Evolutionary conservation across 2,888 invertebrate species (phyloP).

Genomic region (Drosophila eohydei): DNA sequence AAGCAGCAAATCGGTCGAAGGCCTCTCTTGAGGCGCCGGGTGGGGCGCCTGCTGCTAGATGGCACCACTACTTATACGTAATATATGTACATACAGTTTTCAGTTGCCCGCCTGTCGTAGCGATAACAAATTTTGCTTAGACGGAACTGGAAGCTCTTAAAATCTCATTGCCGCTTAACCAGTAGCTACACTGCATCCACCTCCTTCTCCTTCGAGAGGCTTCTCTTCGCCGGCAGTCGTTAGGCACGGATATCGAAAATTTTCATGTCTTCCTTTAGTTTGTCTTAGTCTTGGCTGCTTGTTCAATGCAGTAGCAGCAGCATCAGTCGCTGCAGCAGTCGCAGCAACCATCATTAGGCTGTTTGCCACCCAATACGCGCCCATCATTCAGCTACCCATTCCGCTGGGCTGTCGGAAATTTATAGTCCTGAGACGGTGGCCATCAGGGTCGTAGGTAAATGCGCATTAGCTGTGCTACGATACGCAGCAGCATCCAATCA

Average conservation of each 20-base stretch:
- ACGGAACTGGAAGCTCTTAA: constrained; percentile 80
- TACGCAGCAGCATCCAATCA: constrained; percentile 28
- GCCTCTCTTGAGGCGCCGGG: constrained; percentile 32
- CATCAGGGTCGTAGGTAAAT: constrained; percentile 61
- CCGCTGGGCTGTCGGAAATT: constrained; percentile 59
- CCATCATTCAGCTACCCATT: constrained; percentile 19
- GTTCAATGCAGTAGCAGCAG: constrained; percentile 44
- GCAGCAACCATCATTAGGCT: constrained; percentile 64
- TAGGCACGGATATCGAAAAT: constrained; percentile 80
- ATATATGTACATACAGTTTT: constrained; percentile 42
- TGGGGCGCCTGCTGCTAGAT: constrained; percentile 9
- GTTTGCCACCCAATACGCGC: not conserved
- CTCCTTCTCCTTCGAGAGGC: not conserved
- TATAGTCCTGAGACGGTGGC: constrained; percentile 64
- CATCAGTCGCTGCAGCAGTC: constrained; percentile 1
- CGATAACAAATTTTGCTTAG: constrained; percentile 77
- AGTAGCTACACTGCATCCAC: not conserved
- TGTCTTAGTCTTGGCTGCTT: constrained; percentile 63
- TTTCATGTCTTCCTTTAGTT: constrained; percentile 81
- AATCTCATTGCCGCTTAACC: constrained; percentile 70
- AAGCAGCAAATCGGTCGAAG: constrained; percentile 72
- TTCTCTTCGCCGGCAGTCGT: constrained; percentile 58
- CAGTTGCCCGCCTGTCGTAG: constrained; percentile 48
- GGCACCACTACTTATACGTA: constrained; percentile 43
- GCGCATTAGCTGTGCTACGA: constrained; percentile 61